Percentiles rank a stretch among this genome's conserved stretches.
phyloP scores from a whole-genome alignment of 1,140 invertebrate species.

The Brachionus plicatilis region DNA sequence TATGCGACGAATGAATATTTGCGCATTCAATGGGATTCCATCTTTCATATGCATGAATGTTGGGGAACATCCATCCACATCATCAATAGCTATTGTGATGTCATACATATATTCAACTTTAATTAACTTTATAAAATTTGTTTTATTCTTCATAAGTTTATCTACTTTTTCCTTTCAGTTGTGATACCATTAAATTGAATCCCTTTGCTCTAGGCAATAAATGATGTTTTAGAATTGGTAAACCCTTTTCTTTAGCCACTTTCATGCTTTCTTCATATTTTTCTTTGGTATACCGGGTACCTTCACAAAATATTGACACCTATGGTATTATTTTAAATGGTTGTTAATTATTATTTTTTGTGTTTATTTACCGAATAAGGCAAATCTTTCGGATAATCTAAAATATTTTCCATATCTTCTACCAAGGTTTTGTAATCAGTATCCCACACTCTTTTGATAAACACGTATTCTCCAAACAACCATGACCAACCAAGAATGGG shows the following conservation, averaged over 20 bases:
- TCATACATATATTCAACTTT: conserved; percentile 28
- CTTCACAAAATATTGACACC: conserved; percentile 86
- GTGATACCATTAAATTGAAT: conserved; percentile 59
- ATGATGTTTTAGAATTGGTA: conserved; percentile 79
- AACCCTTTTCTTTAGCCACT: conserved; percentile 76
- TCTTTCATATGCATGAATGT: conserved; percentile 19
- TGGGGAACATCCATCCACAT: background rate
- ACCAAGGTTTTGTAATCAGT: conserved; percentile 77
- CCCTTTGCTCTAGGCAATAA: conserved; percentile 85
- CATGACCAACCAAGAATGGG: conserved; percentile 91
- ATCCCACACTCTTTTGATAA: conserved; percentile 81
- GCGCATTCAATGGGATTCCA: background rate
- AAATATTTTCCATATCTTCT: conserved; percentile 70
- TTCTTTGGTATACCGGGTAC: conserved; percentile 78
- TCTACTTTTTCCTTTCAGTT: background rate
- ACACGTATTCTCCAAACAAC: conserved; percentile 86
- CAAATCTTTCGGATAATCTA: conserved; percentile 64
- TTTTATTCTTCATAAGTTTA: background rate
- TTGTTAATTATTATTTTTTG: background rate
- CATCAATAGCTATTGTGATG: background rate
- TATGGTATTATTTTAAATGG: conserved; percentile 52
- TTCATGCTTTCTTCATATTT: conserved; percentile 81
- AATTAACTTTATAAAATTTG: background rate
- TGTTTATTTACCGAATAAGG: conserved; percentile 49
- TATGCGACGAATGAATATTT: conserved; percentile 61